Base-by-base conservation (phyloP, 1,140 invertebrate genomes). In the Drosophila prosaltans region DNA sequence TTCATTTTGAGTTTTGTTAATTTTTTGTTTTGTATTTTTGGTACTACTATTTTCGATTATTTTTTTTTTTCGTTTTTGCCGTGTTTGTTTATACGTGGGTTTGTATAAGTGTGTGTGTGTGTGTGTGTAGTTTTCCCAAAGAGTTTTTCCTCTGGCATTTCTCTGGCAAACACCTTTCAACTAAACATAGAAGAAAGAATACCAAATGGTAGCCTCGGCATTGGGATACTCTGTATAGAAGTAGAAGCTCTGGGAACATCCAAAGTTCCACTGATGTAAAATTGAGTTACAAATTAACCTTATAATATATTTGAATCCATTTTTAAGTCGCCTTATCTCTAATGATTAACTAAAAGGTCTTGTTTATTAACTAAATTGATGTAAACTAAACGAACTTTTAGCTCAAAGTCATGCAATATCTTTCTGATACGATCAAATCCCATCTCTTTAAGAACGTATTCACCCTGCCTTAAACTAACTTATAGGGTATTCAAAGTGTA, bases 21-120 rank as follows among this genome's bases (percentile, higher is more conserved):
- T 66, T 60, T 58, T 60, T 72, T 65, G 4, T 30, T 61, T 72
- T 36, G 32, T 54, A 43, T 55, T 67, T 72, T 28, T 36, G 58
- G 16, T 39, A 39, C 16, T 39, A 39, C 16, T 68, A 65, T 11
- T 63, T 63, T 10, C 26, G 54, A 10, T 48, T 21, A 58, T 4
- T 45, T 62, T 24, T 41, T 62, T 41, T 65, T 71, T 65, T 75
- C 66, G 32, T 69, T 81, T 85, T 81, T 64, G 78, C 67, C 76
- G 70, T 75, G 76, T 88, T 86, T 86, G 83, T 86, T 86, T 86
- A 86, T 51, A 24, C 26, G 45, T 51, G 45, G 45, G 8, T 51
- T 51, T 69, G 67, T 79, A 72, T 66, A 51, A 9, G 9, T 51
- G 45, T 10, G 8, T 51, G 24, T 21, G 43, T 48, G 43, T 48